These are phyloP conservation scores for Podarcis raffonei DNA, from an alignment of 2,113 vertebrate genomes.

Conservation along the genomic window DNA sequence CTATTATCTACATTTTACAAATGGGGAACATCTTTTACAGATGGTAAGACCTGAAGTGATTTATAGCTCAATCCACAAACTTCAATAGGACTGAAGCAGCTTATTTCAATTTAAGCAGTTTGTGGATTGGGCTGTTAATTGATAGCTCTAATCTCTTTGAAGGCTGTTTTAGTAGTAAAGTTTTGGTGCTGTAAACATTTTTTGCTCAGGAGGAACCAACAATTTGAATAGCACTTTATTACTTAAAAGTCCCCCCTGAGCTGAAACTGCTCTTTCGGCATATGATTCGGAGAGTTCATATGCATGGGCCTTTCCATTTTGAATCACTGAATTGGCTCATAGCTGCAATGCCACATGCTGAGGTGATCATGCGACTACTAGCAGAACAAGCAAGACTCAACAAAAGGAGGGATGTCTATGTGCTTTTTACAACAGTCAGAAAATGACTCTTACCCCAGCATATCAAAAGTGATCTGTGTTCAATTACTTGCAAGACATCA, in stretches of 20 bases:
- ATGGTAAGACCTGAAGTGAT: not conserved
- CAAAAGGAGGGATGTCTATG: not conserved
- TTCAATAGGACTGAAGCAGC: conserved; percentile 8
- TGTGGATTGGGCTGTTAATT: not conserved
- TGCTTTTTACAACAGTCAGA: not conserved
- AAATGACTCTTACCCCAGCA: not conserved
- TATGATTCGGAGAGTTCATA: not conserved
- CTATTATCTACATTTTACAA: not conserved
- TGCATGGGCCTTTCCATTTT: not conserved
- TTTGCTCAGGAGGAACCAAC: not conserved
- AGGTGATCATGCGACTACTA: not conserved
- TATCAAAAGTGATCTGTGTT: not conserved
- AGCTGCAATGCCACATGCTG: not conserved
- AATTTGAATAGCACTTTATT: not conserved
- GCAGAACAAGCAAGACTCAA: not conserved
- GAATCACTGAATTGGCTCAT: not conserved
- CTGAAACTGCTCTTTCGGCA: not conserved
- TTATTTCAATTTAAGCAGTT: conserved; percentile 18
- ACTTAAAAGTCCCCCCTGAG: not conserved
- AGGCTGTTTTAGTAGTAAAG: not conserved
- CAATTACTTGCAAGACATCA: not conserved
- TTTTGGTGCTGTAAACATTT: not conserved
- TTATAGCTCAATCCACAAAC: not conserved
- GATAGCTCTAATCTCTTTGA: not conserved
- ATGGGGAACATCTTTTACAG: conserved; percentile 7